These are phyloP conservation scores for Coreius guichenoti DNA, from an alignment of 2,797 vertebrate species.

Conservation along the genomic window DNA sequence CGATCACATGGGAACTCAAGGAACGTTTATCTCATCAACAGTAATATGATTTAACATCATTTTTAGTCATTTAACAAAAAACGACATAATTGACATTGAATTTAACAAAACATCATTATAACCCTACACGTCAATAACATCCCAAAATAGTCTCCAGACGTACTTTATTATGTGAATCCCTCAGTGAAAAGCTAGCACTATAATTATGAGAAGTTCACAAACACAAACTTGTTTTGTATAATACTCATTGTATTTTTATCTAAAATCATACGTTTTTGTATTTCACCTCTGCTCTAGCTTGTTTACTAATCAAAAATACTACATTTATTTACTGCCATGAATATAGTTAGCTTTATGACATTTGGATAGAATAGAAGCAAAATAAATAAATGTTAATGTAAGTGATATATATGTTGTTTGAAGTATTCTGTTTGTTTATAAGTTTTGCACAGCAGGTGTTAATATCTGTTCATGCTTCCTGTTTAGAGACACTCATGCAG, in stretches of 20 bases:
- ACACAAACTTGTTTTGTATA: background rate
- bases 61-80: background rate
- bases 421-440: too few species aligned
- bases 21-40: too few species aligned
- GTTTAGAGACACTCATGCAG: background rate
- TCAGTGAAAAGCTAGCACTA: background rate
- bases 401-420: too few species aligned
- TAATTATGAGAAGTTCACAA: background rate
- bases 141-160: background rate
- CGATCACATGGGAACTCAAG: too few species aligned
- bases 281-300: background rate
- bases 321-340: background rate
- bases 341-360: background rate
- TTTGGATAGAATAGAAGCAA: background rate
- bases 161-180: background rate
- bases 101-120: background rate
- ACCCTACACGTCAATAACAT: background rate
- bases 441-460: background rate
- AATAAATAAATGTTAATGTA: background rate
- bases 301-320: background rate
- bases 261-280: background rate
- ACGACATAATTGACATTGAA: background rate
- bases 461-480: background rate
- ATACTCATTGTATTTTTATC: background rate
- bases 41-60: background rate